Conservation (phyloP, 1,140 invertebrate species). For the Alviniconcha marisindica region DNA sequence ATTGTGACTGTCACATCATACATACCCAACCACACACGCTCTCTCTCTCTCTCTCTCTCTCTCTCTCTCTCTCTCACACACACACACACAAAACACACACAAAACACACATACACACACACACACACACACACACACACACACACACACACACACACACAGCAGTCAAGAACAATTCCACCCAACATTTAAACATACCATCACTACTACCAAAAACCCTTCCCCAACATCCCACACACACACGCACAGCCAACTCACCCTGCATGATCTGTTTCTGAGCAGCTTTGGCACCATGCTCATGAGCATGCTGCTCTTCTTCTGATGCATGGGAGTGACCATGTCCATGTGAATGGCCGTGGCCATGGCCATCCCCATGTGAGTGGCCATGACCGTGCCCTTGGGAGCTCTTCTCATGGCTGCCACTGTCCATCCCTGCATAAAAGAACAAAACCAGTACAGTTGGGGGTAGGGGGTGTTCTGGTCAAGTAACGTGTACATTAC, state of each 20-base stretch:
- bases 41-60: neutral
- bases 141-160: too few species aligned
- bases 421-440: conserved; percentile 14
- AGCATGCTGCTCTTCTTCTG: conserved; percentile 78
- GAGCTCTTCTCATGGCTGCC: neutral
- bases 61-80: neutral
- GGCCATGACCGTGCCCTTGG: conserved; percentile 45
- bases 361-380: conserved; percentile 75
- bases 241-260: conserved; percentile 73
- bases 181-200: too few species aligned
- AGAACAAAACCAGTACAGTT: too few species aligned
- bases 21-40: neutral
- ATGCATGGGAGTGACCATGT: conserved; percentile 47
- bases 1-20: too few species aligned
- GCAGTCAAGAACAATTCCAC: too few species aligned
- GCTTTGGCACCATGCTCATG: conserved; percentile 77
- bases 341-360: conserved; percentile 66
- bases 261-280: conserved; percentile 76
- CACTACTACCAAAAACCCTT: too few species aligned
- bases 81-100: too few species aligned
- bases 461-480: too few species aligned
- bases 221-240: too few species aligned
- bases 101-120: too few species aligned
- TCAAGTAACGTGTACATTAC: too few species aligned
- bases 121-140: too few species aligned